Percentiles rank a stretch among this genome's conserved stretches.
Evolutionary conservation across 2,113 vertebrate species (phyloP).

Genomic region (Triplophysa siluroides): DNA sequence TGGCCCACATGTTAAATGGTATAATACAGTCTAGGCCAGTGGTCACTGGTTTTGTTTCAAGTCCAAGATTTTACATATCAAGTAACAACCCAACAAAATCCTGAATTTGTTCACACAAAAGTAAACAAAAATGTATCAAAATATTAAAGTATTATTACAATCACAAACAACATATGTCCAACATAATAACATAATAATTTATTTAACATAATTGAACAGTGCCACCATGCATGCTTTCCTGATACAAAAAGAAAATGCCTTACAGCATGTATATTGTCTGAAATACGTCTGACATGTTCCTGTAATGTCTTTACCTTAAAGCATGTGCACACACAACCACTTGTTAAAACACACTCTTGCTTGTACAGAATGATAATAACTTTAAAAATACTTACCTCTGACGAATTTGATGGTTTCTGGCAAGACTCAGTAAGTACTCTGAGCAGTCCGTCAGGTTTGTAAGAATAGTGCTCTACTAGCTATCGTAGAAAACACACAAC

Average conservation of each 20-base stretch:
- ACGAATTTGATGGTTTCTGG: slow-evolving; percentile 63
- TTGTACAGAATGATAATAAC: not conserved
- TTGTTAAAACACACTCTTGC: not conserved
- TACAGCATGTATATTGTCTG: no score
- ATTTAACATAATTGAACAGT: no score
- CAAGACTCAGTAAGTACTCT: slow-evolving; percentile 82
- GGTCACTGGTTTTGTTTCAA: not conserved
- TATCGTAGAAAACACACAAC: slow-evolving; percentile 58
- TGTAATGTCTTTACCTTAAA: not conserved
- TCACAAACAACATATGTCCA: no score
- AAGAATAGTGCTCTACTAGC: slow-evolving; percentile 97
- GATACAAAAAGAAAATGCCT: no score
- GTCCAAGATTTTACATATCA: not conserved
- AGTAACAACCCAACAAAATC: no score
- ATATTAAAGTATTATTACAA: no score
- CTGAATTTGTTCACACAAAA: no score
- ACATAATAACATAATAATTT: no score
- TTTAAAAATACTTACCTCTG: slow-evolving; percentile 64
- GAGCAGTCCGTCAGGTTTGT: slow-evolving; percentile 92
- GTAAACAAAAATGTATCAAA: no score
- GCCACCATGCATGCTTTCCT: no score
- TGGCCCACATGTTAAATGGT: not conserved
- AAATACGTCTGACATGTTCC: not conserved
- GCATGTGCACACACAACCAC: not conserved
- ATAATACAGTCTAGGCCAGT: not conserved